Evolutionary conservation across 2,888 invertebrate genomes (phyloP).

Genomic region (Protonemura montana): DNA sequence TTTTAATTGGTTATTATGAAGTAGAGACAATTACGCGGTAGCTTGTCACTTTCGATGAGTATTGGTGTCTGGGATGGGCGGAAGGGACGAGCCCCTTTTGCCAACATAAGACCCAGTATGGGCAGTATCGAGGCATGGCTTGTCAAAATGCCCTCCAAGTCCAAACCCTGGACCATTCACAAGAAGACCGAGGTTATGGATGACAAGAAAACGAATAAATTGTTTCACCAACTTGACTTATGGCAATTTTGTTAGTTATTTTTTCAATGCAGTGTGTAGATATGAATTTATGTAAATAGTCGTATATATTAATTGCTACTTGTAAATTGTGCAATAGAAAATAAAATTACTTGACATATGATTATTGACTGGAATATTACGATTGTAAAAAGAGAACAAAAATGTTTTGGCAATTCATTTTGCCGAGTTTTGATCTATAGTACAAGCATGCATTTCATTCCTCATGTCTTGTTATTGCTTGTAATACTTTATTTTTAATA

Average conservation of each 20-base stretch:
- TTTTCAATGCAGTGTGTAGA: background rate
- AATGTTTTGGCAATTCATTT: background rate
- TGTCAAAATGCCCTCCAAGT: background rate
- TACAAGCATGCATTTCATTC: background rate
- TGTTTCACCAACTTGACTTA: background rate
- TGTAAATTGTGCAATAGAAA: background rate
- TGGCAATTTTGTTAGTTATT: background rate
- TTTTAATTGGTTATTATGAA: background rate
- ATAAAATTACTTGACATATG: background rate
- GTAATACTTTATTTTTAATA: background rate
- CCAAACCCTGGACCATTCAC: background rate
- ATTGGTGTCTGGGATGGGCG: background rate
- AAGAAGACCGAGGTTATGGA: background rate
- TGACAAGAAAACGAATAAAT: background rate
- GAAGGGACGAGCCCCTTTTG: background rate
- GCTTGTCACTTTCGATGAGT: background rate
- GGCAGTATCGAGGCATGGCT: background rate
- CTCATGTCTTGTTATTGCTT: background rate
- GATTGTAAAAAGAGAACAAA: background rate
- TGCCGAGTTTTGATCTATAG: background rate
- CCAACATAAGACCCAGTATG: background rate
- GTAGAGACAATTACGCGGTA: conserved; percentile 4
- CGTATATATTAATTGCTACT: conserved; percentile 12
- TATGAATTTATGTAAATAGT: conserved; percentile 12
- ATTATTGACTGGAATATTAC: conserved; percentile 4